Base-by-base conservation (phyloP, 37 sponge, comb jelly and placozoan genomes). In the Bolinopsis microptera region DNA sequence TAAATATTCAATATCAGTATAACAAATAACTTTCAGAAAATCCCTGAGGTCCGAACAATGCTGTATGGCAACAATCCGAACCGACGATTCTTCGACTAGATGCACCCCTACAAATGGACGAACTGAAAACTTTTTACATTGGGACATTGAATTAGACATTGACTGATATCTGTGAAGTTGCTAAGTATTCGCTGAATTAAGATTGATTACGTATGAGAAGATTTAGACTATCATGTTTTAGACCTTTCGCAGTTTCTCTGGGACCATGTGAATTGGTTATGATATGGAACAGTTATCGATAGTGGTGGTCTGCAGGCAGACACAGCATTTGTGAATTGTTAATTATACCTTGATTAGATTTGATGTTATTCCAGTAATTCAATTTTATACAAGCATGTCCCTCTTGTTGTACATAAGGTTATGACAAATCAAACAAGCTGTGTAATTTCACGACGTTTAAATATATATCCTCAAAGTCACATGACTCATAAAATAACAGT, bases 31-130 rank as follows among this genome's bases (percentile, higher is more conserved):
- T 76, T 83, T 28, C 67, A 97, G 96, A 96, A 96, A 95, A 28
- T 97, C 75, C 98, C 98, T 33, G 96, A 96, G 72, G 94, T 97
- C 13, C 93, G 98, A 28, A 94, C 94, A 23, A 93, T 61, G 39
- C 94, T 97, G 61, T 97, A 95, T 94, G 98, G 98, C 39, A 92
- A 39, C 38, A 97, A 97, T 38, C 95, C 95, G 21, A 95, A 93
- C 24, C 90, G 98, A 24, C 95, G 95, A 68, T 97, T 97, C 70
- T 92, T 76, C 69, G 96, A 96, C 93, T 97, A 94, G 18, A 72
- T 23, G 31, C 75, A 72, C 26, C 75, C 75, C 61, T 18, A n/a
- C n/a, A n/a, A n/a, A n/a, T n/a, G n/a, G n/a, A n/a, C n/a, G n/a
- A n/a, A n/a, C n/a, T n/a, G n/a, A n/a, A n/a, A n/a, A n/a, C n/a